Evolutionary conservation across 2,797 vertebrate genomes (phyloP), one percentile per base, ranked within the genome.

Genomic region (Mormyrus proboscirostris): DNA sequence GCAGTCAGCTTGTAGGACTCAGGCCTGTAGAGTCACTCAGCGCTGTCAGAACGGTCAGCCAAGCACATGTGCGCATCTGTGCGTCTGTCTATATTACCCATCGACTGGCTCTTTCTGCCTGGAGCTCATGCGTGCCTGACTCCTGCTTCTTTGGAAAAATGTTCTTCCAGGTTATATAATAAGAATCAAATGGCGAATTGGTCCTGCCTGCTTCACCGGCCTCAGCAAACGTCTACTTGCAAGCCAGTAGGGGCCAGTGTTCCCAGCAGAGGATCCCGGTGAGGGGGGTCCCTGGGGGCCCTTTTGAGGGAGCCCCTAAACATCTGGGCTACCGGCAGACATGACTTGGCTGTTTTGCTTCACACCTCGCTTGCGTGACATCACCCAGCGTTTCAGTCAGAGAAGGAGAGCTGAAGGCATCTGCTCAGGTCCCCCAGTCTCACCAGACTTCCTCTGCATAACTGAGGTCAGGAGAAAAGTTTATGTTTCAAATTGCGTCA

Each of bases 91-190:
- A 83, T 85, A 38, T 62, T 88, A 51, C 14, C 38, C 14, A 10
- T 69, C 3, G 4, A 69, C 10, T 89, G 76, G 90, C 88, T 84
- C 84, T 88, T 90, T 76, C 92, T 87, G 90, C 84, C 91, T 90
- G 76, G 85, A 41, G 85, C 88, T 50, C 47, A 51, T 33, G 59
- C 91, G 76, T 91, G 90, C 89, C 59, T 90, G 90, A 90, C 88
- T 38, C 87, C 89, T 90, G 90, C 90, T 90, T 90, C 88, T 89
- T 90, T 91, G 87, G 87, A 88, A 84, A 92, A 90, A 91, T 19
- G 33, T 89, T 90, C 86, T 90, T 91, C 91, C 89, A 88, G 86
- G 91, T 93, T 88, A 93, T 91, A 90, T 93, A 90, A 93, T 91
- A 86, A 89, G 73, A 91, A 7, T 84, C 79, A 4, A 22, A 84